Evolutionary conservation across 2,797 vertebrate species (phyloP).

Genomic region (Xiphophorus birchmanni): DNA sequence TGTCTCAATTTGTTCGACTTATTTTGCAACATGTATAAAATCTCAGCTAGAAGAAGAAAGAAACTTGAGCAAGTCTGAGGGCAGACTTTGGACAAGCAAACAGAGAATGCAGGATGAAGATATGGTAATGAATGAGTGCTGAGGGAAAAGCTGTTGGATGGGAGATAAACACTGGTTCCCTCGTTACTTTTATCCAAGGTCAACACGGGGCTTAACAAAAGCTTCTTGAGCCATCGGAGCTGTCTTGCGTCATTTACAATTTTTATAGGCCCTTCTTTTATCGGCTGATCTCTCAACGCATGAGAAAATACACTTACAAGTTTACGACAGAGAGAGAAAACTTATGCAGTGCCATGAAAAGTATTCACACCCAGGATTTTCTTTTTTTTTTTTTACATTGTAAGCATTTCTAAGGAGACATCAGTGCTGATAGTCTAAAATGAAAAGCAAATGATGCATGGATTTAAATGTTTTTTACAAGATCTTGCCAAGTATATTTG

Average conservation of each 20-base stretch:
- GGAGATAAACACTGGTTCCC: slow-evolving; percentile 70
- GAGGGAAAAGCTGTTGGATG: slow-evolving; percentile 69
- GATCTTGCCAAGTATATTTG: too few species aligned
- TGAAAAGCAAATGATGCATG: background rate
- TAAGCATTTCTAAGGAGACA: too few species aligned
- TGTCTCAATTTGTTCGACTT: slow-evolving; percentile 35
- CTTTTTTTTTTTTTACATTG: background rate
- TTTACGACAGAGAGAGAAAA: background rate
- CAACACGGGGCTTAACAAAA: slow-evolving; percentile 65
- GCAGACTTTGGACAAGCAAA: slow-evolving; percentile 68
- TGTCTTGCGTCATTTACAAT: slow-evolving; percentile 40
- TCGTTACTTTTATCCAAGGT: slow-evolving; percentile 68
- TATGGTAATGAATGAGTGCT: slow-evolving; percentile 62
- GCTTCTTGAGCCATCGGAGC: slow-evolving; percentile 43
- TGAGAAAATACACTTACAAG: background rate
- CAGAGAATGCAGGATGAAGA: slow-evolving; percentile 71
- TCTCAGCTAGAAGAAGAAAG: slow-evolving; percentile 41
- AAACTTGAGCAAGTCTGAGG: slow-evolving; percentile 43
- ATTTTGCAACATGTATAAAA: slow-evolving; percentile 54
- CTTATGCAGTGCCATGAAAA: background rate
- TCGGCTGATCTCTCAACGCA: background rate
- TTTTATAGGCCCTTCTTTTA: slow-evolving; percentile 25
- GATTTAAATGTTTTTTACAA: background rate
- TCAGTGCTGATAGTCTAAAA: background rate
- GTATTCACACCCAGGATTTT: background rate